Evolutionary conservation across 2,113 vertebrate genomes (phyloP).

Genomic region (Myiopsitta monachus): DNA sequence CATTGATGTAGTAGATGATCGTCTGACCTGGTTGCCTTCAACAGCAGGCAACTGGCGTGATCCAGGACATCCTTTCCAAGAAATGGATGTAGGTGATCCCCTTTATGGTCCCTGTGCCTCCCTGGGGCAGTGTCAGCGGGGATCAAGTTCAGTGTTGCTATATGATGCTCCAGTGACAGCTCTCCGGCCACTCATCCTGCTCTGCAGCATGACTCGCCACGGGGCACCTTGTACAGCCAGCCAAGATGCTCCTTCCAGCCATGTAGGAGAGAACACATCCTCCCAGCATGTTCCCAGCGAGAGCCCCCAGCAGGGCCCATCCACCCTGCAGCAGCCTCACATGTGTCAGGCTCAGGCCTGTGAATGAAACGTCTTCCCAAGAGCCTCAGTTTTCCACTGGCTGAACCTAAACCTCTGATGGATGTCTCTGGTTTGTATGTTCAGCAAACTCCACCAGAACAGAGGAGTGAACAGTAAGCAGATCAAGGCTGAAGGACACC

Average conservation of each 20-base stretch:
- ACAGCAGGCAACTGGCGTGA: neutral
- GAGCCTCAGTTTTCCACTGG: neutral
- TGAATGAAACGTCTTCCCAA: neutral
- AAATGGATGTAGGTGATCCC: neutral
- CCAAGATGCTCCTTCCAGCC: neutral
- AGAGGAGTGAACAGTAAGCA: neutral
- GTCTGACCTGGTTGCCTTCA: neutral
- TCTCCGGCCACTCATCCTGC: neutral
- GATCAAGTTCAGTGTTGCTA: too few species aligned
- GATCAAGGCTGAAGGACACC: neutral
- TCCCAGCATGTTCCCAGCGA: fast-evolving
- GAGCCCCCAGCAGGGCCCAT: neutral
- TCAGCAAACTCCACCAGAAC: neutral
- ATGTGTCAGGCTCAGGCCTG: neutral
- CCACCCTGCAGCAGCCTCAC: neutral
- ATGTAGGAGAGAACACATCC: neutral
- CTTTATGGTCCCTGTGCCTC: neutral
- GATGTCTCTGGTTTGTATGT: fast-evolving
- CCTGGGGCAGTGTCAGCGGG: too few species aligned
- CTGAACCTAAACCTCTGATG: neutral
- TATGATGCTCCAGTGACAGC: neutral
- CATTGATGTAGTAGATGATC: neutral
- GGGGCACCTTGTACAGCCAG: neutral
- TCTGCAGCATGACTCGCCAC: neutral
- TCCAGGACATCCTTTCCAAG: neutral